phyloP scores from a whole-genome alignment of 2,888 invertebrate species.

The Caenorhabditis doughertyi region DNA sequence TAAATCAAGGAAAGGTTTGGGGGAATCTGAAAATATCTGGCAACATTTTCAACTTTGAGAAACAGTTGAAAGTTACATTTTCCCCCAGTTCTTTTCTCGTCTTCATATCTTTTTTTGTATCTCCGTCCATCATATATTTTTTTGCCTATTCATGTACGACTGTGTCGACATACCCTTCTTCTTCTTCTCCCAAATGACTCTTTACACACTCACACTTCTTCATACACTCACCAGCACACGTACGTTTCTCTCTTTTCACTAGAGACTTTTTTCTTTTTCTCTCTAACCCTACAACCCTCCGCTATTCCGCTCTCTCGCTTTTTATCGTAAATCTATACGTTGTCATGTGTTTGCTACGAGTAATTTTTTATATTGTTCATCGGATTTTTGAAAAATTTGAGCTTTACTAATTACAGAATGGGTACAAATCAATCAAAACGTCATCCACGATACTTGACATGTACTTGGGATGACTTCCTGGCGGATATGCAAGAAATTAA shows the following conservation, averaged over 20 bases:
- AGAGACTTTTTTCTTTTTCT: neutral
- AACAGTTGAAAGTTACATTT: no score
- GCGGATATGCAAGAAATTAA: constrained; percentile 63
- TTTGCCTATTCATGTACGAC: no score
- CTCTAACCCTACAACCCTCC: constrained; percentile 16
- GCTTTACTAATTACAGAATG: constrained; percentile 27
- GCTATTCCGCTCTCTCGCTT: neutral
- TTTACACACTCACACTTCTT: neutral
- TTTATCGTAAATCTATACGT: constrained; percentile 10
- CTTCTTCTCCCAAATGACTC: no score
- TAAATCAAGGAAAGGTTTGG: no score
- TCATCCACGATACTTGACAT: constrained; percentile 33
- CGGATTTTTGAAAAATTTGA: neutral
- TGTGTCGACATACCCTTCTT: no score
- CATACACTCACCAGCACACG: neutral
- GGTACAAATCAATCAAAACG: constrained; percentile 32
- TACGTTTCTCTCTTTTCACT: neutral
- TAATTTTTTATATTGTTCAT: neutral
- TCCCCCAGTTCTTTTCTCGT: no score
- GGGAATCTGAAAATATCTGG: no score
- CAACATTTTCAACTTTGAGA: no score
- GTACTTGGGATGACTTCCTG: constrained; percentile 58
- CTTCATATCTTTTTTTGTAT: no score
- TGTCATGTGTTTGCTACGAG: constrained; percentile 25
- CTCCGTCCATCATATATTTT: no score